These are phyloP conservation scores for Psococerastis gibbosa DNA, from an alignment of 2,888 invertebrate genomes.

Conservation along the genomic window DNA sequence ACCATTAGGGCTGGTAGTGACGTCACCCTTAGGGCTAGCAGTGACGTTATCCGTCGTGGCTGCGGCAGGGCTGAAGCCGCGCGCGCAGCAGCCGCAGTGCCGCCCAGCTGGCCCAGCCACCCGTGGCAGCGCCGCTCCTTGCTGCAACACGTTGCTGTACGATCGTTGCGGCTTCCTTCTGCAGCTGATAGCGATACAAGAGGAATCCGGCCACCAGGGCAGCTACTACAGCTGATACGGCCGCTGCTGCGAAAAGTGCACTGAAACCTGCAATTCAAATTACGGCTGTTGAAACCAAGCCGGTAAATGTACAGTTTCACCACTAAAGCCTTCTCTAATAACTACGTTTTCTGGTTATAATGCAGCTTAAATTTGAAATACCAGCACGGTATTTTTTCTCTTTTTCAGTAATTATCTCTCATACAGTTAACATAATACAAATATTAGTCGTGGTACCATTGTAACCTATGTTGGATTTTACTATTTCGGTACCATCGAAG, in stretches of 20 bases:
- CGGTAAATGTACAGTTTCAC: no score
- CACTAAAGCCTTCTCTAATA: no score
- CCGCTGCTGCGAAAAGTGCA: constrained; percentile 69
- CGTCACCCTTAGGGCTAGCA: no score
- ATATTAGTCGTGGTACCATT: no score
- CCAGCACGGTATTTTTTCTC: no score
- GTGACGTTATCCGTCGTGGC: constrained; percentile 1
- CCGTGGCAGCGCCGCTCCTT: constrained; percentile 32
- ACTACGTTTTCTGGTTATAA: no score
- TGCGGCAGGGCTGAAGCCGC: constrained; percentile 16
- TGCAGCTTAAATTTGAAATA: no score
- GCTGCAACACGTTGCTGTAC: constrained; percentile 22
- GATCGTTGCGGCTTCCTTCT: constrained; percentile 37
- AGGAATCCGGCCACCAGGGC: constrained; percentile 69
- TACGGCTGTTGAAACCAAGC: neutral
- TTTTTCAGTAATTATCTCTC: no score
- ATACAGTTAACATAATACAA: no score
- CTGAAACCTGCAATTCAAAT: constrained; percentile 38
- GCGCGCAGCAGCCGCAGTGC: constrained; percentile 41
- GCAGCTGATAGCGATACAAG: constrained; percentile 56
- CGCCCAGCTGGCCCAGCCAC: constrained; percentile 56
- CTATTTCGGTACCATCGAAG: no score
- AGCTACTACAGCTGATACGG: constrained; percentile 70
- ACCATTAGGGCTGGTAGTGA: no score
- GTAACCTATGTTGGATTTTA: no score